Base-by-base conservation (phyloP, 1,140 invertebrate species). In the Monomorium pharaonis region DNA sequence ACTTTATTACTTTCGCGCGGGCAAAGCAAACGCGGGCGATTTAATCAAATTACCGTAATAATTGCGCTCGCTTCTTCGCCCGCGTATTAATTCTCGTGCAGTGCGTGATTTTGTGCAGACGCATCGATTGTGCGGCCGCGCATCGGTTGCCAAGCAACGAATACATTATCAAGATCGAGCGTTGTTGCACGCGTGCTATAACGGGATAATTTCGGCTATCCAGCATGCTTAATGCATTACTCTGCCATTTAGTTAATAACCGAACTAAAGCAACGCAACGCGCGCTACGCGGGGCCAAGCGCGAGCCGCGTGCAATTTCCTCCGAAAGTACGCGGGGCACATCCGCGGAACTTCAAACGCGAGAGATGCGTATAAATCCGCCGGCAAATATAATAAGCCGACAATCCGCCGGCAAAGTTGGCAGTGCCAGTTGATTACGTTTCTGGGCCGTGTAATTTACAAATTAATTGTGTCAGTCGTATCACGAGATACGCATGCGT, bases 161-260 rank as follows among this genome's bases (percentile, higher is more conserved):
- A 72, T 56, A 72, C 49, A 72, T 60, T 60, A 83, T 74, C 78
- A 83, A 83, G 67, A 83, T 72, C 78, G 69, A 44, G 24, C 78
- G 54, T 74, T 47, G 37, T 47, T n/a, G n/a, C n/a, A 24, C 24
- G 65, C 24, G 65, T 24, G 42, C 62, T 69, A 24, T 24, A 72
- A 74, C 67, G 67, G 37, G 78, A 83, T 60, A 74, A 56, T 72
- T 83, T 72, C 33, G 54, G 51, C 42, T 60, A 72, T 58, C 78
- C 30, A 58, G 54, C 49, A 72, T 72, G 78, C 67, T 74, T 83
- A 74, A 74, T 83, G 62, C 37, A 60, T 83, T 44, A 83, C 67
- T 72, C 78, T 21, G 37, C 67, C 67, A 83, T 83, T 83, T 74
- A 83, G 67, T 83, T 72, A 83, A 83, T 83, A 83, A 74, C 51